Conservation (phyloP, 2,888 invertebrate genomes). For the Leptopilina drosophilae region DNA sequence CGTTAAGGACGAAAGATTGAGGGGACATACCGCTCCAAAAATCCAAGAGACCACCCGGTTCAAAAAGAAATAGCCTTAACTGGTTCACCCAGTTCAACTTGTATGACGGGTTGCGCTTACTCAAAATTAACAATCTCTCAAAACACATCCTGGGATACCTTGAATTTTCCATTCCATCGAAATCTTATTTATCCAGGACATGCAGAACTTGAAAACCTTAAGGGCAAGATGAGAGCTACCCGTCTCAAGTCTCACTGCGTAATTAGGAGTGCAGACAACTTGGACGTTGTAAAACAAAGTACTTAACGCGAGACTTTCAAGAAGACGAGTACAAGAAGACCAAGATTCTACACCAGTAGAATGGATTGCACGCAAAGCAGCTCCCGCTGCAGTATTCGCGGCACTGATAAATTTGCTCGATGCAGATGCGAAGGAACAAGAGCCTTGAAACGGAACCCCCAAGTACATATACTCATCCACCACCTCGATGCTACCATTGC, state of each 20-base stretch:
- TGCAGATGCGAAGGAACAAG: too few relatives aligned
- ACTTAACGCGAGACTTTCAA: background rate
- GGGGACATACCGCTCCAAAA: background rate
- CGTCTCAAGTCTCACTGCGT: background rate
- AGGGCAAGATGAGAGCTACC: background rate
- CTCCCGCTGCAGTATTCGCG: too few relatives aligned
- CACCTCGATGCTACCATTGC: too few relatives aligned
- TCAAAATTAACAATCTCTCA: background rate
- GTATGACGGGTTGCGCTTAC: background rate
- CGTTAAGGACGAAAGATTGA: background rate
- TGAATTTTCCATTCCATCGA: background rate
- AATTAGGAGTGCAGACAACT: background rate
- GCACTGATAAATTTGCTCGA: too few relatives aligned
- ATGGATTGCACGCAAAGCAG: too few relatives aligned
- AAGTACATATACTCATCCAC: too few relatives aligned
- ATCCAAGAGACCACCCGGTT: background rate
- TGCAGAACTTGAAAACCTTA: background rate
- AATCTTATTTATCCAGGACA: background rate
- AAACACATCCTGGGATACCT: background rate
- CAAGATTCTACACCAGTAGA: background rate
- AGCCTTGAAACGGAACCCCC: too few relatives aligned
- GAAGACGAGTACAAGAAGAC: background rate
- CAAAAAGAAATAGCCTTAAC: background rate
- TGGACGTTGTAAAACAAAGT: background rate
- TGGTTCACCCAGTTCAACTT: background rate